phyloP scores from a whole-genome alignment of 2,113 vertebrate genomes.

The Smithornis capensis region DNA sequence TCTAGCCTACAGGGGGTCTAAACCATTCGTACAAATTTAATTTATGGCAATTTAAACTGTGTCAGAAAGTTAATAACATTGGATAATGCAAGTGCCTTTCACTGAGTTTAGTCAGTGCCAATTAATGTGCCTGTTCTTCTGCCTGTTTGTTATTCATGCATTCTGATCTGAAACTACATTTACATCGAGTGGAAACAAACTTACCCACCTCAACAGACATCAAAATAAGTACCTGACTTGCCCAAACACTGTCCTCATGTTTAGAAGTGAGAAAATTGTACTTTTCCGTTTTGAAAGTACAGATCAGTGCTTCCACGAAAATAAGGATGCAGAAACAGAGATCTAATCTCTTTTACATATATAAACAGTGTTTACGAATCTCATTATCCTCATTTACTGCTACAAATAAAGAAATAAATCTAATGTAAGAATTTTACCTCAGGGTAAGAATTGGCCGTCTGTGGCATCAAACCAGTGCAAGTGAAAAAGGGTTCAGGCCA shows the following conservation, averaged over 20 bases:
- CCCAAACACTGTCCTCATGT: neutral
- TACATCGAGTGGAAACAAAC: neutral
- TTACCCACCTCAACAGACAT: neutral
- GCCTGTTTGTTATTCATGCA: neutral
- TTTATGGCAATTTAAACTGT: slow-evolving; percentile 64
- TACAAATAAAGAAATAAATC: neutral
- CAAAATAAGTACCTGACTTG: neutral
- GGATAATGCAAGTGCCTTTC: slow-evolving; percentile 63
- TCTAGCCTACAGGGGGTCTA: slow-evolving; percentile 6
- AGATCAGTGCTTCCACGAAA: neutral
- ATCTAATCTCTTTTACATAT: neutral
- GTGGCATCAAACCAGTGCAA: neutral
- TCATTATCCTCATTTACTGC: neutral
- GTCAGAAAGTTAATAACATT: slow-evolving; percentile 64
- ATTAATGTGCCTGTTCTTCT: slow-evolving; percentile 32
- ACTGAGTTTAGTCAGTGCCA: slow-evolving; percentile 66
- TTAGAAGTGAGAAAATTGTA: neutral
- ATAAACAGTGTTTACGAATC: fast-evolving
- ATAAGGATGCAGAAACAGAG: neutral
- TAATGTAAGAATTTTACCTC: neutral
- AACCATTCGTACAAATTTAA: slow-evolving; percentile 34
- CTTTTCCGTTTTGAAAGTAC: neutral
- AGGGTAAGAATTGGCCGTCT: neutral
- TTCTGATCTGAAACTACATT: neutral
- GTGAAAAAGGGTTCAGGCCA: neutral